Evolutionary conservation across 2,113 vertebrate genomes (phyloP), one percentile per base, ranked within the genome.

Genomic region (Actinemys pallida): DNA sequence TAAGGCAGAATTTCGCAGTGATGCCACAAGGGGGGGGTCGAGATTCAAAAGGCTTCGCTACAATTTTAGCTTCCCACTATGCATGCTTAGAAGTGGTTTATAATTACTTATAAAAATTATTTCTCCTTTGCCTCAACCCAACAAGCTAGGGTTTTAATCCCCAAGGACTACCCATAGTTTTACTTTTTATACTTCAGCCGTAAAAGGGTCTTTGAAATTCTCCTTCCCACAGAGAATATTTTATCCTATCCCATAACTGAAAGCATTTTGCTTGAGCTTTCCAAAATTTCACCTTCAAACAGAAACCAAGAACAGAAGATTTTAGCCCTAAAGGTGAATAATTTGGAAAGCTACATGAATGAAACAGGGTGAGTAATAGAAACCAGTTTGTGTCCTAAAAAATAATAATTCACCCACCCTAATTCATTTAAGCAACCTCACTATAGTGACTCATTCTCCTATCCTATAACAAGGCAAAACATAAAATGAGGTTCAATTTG

Each of bases 21-120:
- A 4, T 35, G 16, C 20, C 2, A 2, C 52, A 4, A 27, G 47
- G 81, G 22, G 4, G 52, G 56, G 25, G 57, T 11, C 13, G 3
- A n/a, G 62, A 35, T 35, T 65, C 62, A 35, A 35, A 65, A 62
- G 27, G 78, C 72, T 75, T 75, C 6, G 22, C 72, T 42, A 91
- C 8, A 65, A 65, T 35, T 65, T 1, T 0, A 24, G 14, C 72
- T 12, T 6, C 31, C 17, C 17, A 2, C 1, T 0, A 0, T 27
- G n/a, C n/a, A 59, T 69, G 9, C 90, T 59, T 6, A 57, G 39
- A 42, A 52, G 19, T 10, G 16, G 35, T 5, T 10, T 39, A 39
- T 54, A 82, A 25, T 4, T 29, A 9, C 1, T 75, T 54, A n/a
- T 20, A n/a, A 69, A 65, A n/a, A 65, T 20, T 20, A 76, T 22